These are phyloP conservation scores for Oncorhynchus gorbuscha DNA, from an alignment of 2,113 vertebrate species.

Conservation along the genomic window DNA sequence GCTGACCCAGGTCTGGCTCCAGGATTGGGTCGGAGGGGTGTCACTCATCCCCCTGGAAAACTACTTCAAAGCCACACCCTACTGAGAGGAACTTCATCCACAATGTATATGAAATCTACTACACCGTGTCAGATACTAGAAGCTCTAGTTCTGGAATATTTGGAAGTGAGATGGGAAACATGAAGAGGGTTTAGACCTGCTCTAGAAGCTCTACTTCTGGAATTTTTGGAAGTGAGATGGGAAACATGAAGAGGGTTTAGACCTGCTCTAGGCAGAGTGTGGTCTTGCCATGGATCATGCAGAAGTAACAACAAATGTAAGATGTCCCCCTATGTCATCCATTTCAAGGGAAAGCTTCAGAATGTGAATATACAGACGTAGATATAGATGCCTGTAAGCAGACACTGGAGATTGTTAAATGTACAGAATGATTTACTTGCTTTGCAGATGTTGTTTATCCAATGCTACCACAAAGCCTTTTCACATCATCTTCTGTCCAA, in stretches of 20 bases:
- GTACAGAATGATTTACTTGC: neutral
- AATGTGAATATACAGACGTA: neutral
- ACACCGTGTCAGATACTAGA: neutral
- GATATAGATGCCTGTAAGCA: neutral
- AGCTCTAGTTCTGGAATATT: too few species aligned
- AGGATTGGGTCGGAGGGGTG: slow-evolving; percentile 69
- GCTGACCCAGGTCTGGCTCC: slow-evolving; percentile 72
- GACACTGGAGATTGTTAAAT: neutral
- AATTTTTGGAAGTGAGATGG: too few species aligned
- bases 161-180: too few species aligned
- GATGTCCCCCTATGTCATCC: neutral
- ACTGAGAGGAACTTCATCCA: slow-evolving; percentile 39
- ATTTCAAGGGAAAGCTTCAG: neutral
- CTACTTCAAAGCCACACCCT: slow-evolving; percentile 72
- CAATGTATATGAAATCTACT: neutral
- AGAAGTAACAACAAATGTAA: neutral
- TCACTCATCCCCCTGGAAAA: slow-evolving; percentile 66
- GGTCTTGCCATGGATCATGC: neutral
- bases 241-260: neutral
- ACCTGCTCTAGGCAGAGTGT: neutral
- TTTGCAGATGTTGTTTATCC: slow-evolving; percentile 16
- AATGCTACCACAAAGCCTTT: neutral
- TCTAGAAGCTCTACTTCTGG: too few species aligned
- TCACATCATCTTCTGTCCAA: neutral
- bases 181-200: too few species aligned